Evolutionary conservation across 1,140 invertebrate species (phyloP).

Genomic region (Sarcophaga bullata): DNA sequence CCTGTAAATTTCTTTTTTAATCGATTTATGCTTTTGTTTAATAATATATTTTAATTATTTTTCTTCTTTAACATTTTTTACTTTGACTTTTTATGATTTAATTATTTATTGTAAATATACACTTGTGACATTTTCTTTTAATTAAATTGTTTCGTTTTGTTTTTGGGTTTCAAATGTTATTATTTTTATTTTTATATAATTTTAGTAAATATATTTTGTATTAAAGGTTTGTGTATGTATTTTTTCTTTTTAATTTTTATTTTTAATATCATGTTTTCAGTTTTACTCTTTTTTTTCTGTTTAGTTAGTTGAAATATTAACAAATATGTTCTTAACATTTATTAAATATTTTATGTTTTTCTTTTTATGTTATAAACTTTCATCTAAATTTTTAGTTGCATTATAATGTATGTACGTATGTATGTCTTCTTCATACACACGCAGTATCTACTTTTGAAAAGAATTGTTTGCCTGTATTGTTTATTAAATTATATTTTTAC

Average conservation of each 20-base stretch:
- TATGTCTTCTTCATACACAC: too few relatives aligned
- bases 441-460: too few relatives aligned
- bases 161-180: not conserved
- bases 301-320: slow-evolving; percentile 5
- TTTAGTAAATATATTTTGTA: slow-evolving; percentile 17
- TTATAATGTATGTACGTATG: not conserved
- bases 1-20: slow-evolving; percentile 12
- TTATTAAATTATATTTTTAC: too few relatives aligned
- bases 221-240: not conserved
- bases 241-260: not conserved
- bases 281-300: not conserved
- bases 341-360: slow-evolving; percentile 6
- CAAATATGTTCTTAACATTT: slow-evolving; percentile 4
- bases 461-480: too few relatives aligned
- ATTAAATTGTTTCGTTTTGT: not conserved
- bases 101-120: slow-evolving; percentile 20
- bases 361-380: too few relatives aligned
- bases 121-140: not conserved
- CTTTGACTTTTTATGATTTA: not conserved
- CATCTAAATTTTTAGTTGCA: not conserved
- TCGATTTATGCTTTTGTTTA: not conserved
- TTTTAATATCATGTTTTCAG: not conserved
- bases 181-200: not conserved
- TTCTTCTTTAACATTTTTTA: not conserved
- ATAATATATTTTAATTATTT: not conserved